A percentile compares a stretch with the other conserved stretches of the same genome.
phyloP scores from a whole-genome alignment of 2,888 invertebrate genomes.

The Leucophenga montana region DNA sequence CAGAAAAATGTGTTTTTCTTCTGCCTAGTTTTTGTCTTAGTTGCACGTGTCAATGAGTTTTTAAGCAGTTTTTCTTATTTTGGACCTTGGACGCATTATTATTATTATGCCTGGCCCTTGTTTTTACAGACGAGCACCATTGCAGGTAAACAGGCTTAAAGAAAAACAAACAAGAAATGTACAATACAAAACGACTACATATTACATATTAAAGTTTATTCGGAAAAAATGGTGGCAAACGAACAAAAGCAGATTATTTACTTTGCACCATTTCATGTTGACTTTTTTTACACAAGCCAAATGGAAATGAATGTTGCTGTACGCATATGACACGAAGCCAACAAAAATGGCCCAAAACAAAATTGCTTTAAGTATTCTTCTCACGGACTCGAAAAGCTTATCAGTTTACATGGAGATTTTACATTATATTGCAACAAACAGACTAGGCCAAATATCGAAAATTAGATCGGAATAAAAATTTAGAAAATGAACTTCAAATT shows the following conservation, averaged over 20 bases:
- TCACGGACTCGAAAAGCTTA: too few relatives aligned
- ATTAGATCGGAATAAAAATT: too few relatives aligned
- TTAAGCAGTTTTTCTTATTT: constrained; percentile 42
- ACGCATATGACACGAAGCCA: background rate
- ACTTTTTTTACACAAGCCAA: background rate
- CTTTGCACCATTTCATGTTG: background rate
- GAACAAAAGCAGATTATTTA: background rate
- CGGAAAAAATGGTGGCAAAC: too few relatives aligned
- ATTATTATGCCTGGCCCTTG: background rate
- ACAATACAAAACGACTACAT: background rate
- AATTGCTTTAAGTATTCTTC: too few relatives aligned
- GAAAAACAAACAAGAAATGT: too few relatives aligned
- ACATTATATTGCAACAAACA: too few relatives aligned
- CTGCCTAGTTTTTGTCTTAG: background rate
- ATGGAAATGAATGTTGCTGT: background rate
- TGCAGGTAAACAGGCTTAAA: too few relatives aligned
- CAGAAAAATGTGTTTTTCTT: background rate
- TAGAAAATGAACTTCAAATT: too few relatives aligned
- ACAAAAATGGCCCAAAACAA: background rate
- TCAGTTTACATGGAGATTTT: too few relatives aligned
- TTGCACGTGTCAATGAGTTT: constrained; percentile 60
- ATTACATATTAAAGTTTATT: background rate
- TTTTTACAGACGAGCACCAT: background rate
- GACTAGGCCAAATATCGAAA: too few relatives aligned
- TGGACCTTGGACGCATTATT: too few relatives aligned